A percentile compares a stretch with the other conserved stretches of the same genome.
These are phyloP conservation scores for Orius insidiosus DNA, from an alignment of 1,140 invertebrate species.

Conservation along the genomic window DNA sequence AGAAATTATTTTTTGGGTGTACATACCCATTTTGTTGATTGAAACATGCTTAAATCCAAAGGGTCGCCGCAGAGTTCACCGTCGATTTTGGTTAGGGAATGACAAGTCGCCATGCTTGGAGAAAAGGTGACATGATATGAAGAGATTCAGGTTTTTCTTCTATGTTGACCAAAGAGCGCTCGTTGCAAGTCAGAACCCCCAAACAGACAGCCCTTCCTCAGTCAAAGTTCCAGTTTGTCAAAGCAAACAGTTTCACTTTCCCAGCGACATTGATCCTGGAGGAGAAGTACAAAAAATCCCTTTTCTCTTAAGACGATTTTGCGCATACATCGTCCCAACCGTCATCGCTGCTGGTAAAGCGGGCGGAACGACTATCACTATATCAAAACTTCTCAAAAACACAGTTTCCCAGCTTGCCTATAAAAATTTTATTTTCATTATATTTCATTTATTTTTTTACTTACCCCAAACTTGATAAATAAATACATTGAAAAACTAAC, in stretches of 20 bases:
- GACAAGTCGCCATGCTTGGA: conserved; percentile 54
- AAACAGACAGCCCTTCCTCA: conserved; percentile 85
- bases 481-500: conserved; percentile 36
- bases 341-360: conserved; percentile 86
- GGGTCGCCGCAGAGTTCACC: conserved; percentile 60
- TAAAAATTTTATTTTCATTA: conserved; percentile 15
- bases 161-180: conserved; percentile 20
- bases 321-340: conserved; percentile 65
- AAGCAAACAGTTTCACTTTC: conserved; percentile 85
- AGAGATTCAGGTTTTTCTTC: conserved; percentile 27
- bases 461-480: conserved; percentile 33
- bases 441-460: conserved; percentile 12
- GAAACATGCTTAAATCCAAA: conserved; percentile 71
- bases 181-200: conserved; percentile 54
- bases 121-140: conserved; percentile 30
- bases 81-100: conserved; percentile 62
- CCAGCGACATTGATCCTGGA: conserved; percentile 72
- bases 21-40: conserved; percentile 53
- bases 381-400: conserved; percentile 51
- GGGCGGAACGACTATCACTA: conserved; percentile 89
- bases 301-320: conserved; percentile 54
- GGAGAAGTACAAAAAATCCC: conserved; percentile 82
- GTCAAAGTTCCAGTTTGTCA: conserved; percentile 90
- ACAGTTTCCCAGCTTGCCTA: conserved; percentile 28
- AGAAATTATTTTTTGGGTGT: neutral